A percentile compares a stretch with the other conserved stretches of the same genome.
Evolutionary conservation across 2,797 vertebrate genomes (phyloP).

Genomic region (Antennarius maculatus): DNA sequence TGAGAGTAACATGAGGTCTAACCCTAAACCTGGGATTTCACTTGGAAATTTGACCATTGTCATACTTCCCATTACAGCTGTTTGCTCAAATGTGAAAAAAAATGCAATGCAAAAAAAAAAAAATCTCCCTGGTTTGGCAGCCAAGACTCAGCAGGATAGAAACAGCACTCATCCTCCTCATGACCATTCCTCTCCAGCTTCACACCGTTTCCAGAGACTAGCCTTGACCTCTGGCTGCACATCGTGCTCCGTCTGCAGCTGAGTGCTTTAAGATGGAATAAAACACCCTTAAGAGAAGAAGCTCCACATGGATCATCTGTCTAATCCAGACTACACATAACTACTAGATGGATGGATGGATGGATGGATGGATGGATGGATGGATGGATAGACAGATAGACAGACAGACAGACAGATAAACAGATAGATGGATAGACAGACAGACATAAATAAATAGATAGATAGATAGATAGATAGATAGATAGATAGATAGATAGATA

Average conservation of each 20-base stretch:
- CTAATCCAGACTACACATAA: neutral
- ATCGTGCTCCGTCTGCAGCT: conserved; percentile 49
- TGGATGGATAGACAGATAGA: no score
- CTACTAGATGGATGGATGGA: no score
- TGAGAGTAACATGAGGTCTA: conserved; percentile 10
- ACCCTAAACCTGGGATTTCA: conserved; percentile 24
- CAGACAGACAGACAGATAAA: no score
- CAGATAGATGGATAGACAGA: neutral
- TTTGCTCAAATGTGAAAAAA: conserved; percentile 29
- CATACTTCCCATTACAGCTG: conserved; percentile 36
- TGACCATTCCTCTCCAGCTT: conserved; percentile 58
- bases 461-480: no score
- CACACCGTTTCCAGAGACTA: conserved; percentile 47
- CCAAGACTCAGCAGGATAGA: conserved; percentile 59
- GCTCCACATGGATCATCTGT: conserved; percentile 1
- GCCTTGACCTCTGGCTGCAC: conserved; percentile 62
- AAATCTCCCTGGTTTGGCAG: conserved; percentile 33
- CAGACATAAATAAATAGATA: no score
- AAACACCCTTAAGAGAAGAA: conserved; percentile 21
- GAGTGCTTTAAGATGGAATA: conserved; percentile 45
- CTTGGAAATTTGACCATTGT: conserved; percentile 32
- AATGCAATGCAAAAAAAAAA: neutral
- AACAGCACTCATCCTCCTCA: conserved; percentile 64
- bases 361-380: no score
- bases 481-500: no score